These are phyloP conservation scores for Caracal caracal DNA, from an alignment of 2,113 vertebrate genomes.

Conservation along the genomic window DNA sequence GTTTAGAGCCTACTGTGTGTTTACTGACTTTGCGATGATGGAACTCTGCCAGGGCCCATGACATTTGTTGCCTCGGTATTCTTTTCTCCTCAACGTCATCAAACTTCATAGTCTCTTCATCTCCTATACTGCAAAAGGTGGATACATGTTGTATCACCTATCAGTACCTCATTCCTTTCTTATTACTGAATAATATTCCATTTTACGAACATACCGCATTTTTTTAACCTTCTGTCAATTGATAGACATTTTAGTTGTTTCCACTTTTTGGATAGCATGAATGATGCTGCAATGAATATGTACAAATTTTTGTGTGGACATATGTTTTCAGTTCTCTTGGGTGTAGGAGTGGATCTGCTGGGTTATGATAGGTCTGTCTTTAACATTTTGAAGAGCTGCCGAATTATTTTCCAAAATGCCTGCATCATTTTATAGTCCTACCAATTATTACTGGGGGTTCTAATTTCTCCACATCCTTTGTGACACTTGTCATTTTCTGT, in stretches of 20 bases:
- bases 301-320: background rate
- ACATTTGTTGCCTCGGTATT: background rate
- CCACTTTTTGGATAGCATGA: background rate
- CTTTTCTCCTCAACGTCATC: background rate
- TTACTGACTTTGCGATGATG: background rate
- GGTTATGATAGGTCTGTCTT: background rate
- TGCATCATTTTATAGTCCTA: background rate
- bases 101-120: background rate
- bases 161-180: background rate
- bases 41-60: background rate
- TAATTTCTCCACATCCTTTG: background rate
- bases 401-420: background rate
- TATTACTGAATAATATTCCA: background rate
- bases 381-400: background rate
- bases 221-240: background rate
- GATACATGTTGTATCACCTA: background rate
- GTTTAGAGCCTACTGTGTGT: background rate
- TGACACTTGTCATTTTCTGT: background rate
- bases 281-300: background rate
- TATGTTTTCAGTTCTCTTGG: background rate
- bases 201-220: background rate
- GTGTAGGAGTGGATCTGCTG: background rate
- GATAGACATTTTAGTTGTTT: background rate
- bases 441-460: background rate
- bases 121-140: background rate